A percentile compares a stretch with the other conserved stretches of the same genome.
phyloP scores from a whole-genome alignment of 2,888 invertebrate species.

The Atherix ibis region DNA sequence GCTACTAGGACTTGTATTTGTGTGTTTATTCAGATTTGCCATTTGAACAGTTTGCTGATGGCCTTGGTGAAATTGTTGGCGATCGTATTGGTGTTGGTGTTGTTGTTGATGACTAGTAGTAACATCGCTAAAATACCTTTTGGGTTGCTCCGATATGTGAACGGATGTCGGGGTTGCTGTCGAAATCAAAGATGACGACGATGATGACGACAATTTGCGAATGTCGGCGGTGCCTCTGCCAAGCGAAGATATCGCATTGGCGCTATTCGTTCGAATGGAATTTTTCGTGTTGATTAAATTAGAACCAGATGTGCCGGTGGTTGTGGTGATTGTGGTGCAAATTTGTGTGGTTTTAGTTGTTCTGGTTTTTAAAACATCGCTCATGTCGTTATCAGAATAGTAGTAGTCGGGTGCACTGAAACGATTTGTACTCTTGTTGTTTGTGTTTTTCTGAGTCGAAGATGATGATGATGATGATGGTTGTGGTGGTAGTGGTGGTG shows the following conservation, averaged over 20 bases:
- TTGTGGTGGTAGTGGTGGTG: no score
- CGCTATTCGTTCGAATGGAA: neutral
- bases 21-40: no score
- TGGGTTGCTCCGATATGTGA: no score
- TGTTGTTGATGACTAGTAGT: conserved; percentile 3
- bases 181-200: conserved; percentile 4
- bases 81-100: conserved; percentile 3
- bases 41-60: no score
- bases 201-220: neutral
- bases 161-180: conserved; percentile 2
- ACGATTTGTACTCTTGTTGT: conserved; percentile 11
- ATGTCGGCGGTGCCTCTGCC: conserved; percentile 2
- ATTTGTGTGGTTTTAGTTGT: neutral
- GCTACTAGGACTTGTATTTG: no score
- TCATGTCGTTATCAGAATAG: neutral
- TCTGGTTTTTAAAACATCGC: neutral
- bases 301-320: no score
- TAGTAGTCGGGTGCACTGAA: no score
- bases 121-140: no score
- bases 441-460: no score
- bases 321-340: no score
- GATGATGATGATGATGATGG: conserved; percentile 1
- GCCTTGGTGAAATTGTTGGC: no score
- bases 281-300: conserved; percentile 1
- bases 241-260: conserved; percentile 2